These are phyloP conservation scores for Tragelaphus strepsiceros DNA, from an alignment of 2,113 vertebrate species.

Conservation along the genomic window DNA sequence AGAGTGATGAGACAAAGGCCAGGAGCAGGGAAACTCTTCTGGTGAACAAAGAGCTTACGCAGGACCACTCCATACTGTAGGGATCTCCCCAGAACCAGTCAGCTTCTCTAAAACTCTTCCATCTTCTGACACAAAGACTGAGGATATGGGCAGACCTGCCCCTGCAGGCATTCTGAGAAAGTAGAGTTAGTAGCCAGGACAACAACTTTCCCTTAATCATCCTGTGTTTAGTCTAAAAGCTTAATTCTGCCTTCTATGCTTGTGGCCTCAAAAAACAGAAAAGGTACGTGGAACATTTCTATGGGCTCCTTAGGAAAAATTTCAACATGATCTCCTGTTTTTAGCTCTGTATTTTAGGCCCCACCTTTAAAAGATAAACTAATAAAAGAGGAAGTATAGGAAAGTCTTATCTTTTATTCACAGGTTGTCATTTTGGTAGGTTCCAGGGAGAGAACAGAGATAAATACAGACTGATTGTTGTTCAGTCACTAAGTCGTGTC, in stretches of 20 bases:
- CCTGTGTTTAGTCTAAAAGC: neutral
- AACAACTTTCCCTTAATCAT: neutral
- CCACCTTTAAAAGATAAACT: neutral
- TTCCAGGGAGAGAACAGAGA: neutral
- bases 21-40: neutral
- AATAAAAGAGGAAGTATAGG: neutral
- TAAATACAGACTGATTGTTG: neutral
- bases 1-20: neutral
- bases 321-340: neutral
- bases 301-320: neutral
- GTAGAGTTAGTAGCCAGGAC: neutral
- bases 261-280: neutral
- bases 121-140: neutral
- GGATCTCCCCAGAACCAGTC: neutral
- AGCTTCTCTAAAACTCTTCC: neutral
- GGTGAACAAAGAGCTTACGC: neutral
- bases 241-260: neutral
- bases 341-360: neutral
- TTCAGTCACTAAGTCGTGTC: neutral
- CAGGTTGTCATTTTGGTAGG: neutral
- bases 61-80: neutral
- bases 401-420: neutral
- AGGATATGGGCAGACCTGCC: neutral
- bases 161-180: neutral
- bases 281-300: neutral